Conservation (phyloP, 1,140 invertebrate genomes). For the Zaprionus kolodkinae region DNA sequence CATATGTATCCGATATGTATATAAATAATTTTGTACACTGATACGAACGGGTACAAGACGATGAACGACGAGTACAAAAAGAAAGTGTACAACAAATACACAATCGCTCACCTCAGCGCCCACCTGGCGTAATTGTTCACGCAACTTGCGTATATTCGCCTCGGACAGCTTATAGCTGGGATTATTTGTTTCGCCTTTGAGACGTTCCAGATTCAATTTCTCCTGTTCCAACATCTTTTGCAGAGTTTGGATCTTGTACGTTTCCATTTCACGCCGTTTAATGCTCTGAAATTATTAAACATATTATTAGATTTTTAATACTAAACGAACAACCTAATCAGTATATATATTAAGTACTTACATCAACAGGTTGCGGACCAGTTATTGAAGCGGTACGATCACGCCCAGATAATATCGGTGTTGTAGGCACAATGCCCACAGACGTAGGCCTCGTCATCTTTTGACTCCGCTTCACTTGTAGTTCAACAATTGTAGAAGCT, state of each 20-base stretch:
- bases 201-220: conserved; percentile 89
- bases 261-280: conserved; percentile 90
- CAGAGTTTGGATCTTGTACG: conserved; percentile 90
- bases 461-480: conserved; percentile 78
- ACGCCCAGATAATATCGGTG: conserved; percentile 75
- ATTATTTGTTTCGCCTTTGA: conserved; percentile 85
- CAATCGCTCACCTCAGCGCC: conserved; percentile 74
- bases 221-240: conserved; percentile 93
- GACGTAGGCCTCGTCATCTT: conserved; percentile 79
- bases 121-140: conserved; percentile 80
- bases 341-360: conserved; percentile 83
- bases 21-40: conserved; percentile 36
- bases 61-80: neutral
- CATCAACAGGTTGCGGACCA: conserved; percentile 94
- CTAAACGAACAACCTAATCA: neutral
- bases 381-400: conserved; percentile 88
- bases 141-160: conserved; percentile 79
- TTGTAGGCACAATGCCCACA: conserved; percentile 73
- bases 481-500: conserved; percentile 80
- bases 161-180: conserved; percentile 80
- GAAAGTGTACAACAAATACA: conserved; percentile 3
- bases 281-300: conserved; percentile 87
- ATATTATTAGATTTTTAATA: neutral
- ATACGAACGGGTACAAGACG: conserved; percentile 29
- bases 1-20: conserved; percentile 20